Percentiles rank a stretch among this genome's conserved stretches.
Conservation (phyloP, 1,140 invertebrate genomes). For the Hesperophylax magnus region DNA sequence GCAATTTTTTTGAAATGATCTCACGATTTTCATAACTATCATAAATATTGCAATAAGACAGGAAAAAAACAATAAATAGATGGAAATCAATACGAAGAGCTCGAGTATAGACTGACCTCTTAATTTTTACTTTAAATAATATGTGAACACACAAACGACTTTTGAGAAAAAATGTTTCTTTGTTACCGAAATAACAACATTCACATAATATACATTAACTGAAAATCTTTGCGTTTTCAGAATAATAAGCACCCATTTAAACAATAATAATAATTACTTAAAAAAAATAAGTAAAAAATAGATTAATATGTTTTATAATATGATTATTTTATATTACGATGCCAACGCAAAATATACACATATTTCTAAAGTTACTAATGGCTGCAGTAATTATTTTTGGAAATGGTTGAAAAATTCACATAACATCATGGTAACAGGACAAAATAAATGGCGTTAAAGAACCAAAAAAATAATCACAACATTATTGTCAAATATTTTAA, state of each 20-base stretch:
- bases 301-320: not conserved
- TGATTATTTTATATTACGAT: not conserved
- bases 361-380: not conserved
- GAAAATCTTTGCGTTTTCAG: not conserved
- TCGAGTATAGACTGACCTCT: too few species aligned
- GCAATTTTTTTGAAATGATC: too few species aligned
- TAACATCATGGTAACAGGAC: not conserved
- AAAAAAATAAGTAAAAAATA: not conserved
- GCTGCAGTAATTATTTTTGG: not conserved
- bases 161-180: too few species aligned
- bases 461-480: not conserved
- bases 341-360: not conserved
- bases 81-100: too few species aligned
- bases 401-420: slow-evolving; percentile 5
- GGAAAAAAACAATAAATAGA: too few species aligned
- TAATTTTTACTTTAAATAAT: too few species aligned
- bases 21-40: too few species aligned
- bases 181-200: too few species aligned
- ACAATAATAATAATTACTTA: not conserved
- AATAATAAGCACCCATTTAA: slow-evolving; percentile 16
- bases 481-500: too few species aligned
- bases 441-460: not conserved
- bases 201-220: not conserved
- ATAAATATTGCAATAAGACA: too few species aligned
- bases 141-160: too few species aligned